These are phyloP conservation scores for Montifringilla adamsi DNA, from an alignment of 2,113 vertebrate genomes.

Conservation along the genomic window DNA sequence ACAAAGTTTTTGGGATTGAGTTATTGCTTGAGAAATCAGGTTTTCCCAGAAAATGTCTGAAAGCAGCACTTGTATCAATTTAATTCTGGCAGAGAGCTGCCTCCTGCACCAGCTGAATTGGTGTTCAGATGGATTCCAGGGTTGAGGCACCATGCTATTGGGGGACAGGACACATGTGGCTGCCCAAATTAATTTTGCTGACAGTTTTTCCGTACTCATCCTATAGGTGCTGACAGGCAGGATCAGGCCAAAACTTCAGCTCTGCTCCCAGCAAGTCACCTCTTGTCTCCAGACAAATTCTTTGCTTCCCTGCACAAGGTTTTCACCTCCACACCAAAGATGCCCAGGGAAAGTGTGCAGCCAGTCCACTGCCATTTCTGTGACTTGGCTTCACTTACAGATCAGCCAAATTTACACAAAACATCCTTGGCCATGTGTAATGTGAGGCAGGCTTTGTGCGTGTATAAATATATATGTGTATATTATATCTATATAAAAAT, in stretches of 20 bases:
- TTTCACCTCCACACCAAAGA: background rate
- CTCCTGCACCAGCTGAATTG: background rate
- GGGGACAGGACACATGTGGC: background rate
- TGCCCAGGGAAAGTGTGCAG: background rate
- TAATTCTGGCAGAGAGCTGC: background rate
- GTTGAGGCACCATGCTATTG: background rate
- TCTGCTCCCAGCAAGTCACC: background rate
- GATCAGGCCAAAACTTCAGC: background rate
- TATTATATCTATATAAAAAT: background rate
- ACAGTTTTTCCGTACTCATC: background rate
- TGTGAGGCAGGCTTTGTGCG: background rate
- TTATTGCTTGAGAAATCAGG: background rate
- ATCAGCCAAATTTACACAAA: background rate
- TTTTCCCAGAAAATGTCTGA: background rate
- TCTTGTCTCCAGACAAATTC: background rate
- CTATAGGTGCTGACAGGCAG: background rate
- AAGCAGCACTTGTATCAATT: background rate
- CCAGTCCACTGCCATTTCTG: background rate
- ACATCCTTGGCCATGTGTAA: rapidly evolving
- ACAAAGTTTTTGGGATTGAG: background rate
- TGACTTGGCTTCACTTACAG: background rate
- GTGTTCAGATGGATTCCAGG: background rate
- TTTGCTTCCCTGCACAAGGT: background rate
- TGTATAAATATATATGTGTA: background rate
- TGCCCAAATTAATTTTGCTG: background rate